Percentiles rank a stretch among this genome's conserved stretches.
phyloP scores from a whole-genome alignment of 1,140 invertebrate genomes.

The Neodiprion pinetum region DNA sequence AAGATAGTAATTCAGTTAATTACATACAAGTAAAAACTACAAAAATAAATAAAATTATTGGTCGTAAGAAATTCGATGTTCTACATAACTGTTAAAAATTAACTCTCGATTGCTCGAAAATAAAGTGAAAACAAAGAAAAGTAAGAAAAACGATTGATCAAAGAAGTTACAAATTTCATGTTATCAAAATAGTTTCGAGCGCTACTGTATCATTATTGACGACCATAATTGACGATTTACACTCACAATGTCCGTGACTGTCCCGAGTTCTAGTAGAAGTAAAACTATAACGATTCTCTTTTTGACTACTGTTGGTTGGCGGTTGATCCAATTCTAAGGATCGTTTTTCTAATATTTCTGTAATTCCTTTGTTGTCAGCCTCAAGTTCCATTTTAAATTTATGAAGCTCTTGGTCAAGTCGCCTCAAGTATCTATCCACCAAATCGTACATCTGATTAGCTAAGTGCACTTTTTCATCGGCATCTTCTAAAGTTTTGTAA shows the following conservation, averaged over 20 bases:
- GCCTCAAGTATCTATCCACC: constrained; percentile 90
- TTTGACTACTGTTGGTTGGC: constrained; percentile 65
- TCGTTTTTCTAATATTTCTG: constrained; percentile 93
- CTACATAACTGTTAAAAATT: too few relatives aligned
- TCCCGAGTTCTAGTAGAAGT: constrained; percentile 56
- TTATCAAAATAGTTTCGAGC: not conserved
- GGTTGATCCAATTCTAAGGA: constrained; percentile 80
- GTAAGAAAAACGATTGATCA: not conserved
- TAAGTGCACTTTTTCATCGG: constrained; percentile 86
- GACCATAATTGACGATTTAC: not conserved
- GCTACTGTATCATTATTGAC: not conserved
- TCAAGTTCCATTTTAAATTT: constrained; percentile 99
- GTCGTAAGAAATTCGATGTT: too few relatives aligned
- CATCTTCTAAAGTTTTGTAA: constrained; percentile 91
- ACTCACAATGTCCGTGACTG: constrained; percentile 59
- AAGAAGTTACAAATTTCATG: not conserved
- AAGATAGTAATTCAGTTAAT: too few relatives aligned
- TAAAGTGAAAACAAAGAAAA: too few relatives aligned
- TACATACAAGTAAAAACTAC: too few relatives aligned
- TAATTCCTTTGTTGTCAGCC: constrained; percentile 97
- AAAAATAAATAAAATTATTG: too few relatives aligned
- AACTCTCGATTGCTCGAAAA: too few relatives aligned
- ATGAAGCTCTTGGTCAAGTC: constrained; percentile 92
- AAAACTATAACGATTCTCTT: constrained; percentile 68
- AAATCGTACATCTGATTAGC: constrained; percentile 95